These are phyloP conservation scores for Cremastobaeus sp. DNA, from an alignment of 2,888 invertebrate species.

Conservation along the genomic window DNA sequence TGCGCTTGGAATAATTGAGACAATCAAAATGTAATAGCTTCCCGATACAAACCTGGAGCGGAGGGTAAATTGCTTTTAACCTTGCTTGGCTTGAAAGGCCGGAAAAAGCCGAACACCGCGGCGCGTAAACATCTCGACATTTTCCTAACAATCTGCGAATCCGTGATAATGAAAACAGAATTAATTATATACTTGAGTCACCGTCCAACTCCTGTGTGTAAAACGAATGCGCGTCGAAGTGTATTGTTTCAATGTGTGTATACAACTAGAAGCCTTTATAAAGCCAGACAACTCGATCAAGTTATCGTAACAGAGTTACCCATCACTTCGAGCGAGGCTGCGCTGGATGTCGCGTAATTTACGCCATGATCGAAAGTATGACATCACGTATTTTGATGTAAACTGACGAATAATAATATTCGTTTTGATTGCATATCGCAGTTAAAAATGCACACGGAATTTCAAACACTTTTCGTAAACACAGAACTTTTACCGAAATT, in stretches of 20 bases:
- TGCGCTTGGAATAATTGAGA: too few species aligned
- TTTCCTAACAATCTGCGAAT: slow-evolving; percentile 3
- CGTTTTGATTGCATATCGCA: too few species aligned
- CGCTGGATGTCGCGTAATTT: slow-evolving; percentile 39
- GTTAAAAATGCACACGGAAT: too few species aligned
- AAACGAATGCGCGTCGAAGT: slow-evolving; percentile 3
- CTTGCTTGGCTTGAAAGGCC: neutral
- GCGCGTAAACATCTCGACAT: slow-evolving; percentile 3
- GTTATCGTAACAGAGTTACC: slow-evolving; percentile 71
- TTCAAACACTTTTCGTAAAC: too few species aligned
- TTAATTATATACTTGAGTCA: slow-evolving; percentile 8
- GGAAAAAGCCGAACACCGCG: neutral
- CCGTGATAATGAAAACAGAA: slow-evolving; percentile 6
- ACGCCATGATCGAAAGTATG: slow-evolving; percentile 33
- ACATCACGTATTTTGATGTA: slow-evolving; percentile 17
- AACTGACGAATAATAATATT: slow-evolving; percentile 17
- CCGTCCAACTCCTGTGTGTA: neutral
- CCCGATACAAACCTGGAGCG: too few species aligned
- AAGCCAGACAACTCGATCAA: slow-evolving; percentile 69
- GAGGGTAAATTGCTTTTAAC: neutral
- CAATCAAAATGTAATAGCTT: too few species aligned
- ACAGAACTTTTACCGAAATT: too few species aligned
- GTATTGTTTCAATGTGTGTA: slow-evolving; percentile 51
- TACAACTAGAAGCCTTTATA: slow-evolving; percentile 63
- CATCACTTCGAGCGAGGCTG: slow-evolving; percentile 48